These are phyloP conservation scores for Psettodes erumei DNA, from an alignment of 2,113 vertebrate genomes.

Conservation along the genomic window DNA sequence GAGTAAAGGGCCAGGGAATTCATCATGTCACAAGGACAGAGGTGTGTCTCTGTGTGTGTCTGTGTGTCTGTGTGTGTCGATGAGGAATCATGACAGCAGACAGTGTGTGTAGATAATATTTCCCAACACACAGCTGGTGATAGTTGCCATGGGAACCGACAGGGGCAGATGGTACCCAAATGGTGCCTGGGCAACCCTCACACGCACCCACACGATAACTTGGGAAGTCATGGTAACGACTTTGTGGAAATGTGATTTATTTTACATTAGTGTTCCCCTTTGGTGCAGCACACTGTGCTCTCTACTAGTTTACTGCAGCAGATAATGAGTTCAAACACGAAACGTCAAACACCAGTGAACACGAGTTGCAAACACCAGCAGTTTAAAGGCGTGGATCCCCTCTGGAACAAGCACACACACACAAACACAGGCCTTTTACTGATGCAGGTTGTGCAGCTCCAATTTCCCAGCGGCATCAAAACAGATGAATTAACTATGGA, in stretches of 20 bases:
- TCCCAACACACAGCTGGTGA: constrained; percentile 63
- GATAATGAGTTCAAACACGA: constrained; percentile 22
- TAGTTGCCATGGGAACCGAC: constrained; percentile 68
- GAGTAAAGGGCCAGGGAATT: too few species aligned
- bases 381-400: not conserved
- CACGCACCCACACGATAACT: constrained; percentile 5
- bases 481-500: too few species aligned
- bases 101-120: constrained; percentile 52
- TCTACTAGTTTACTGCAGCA: not conserved
- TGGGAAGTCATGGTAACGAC: not conserved
- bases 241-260: not conserved
- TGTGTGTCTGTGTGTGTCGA: not conserved
- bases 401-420: not conserved
- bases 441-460: too few species aligned
- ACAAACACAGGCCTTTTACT: not conserved
- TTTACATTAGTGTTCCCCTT: not conserved
- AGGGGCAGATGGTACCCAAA: constrained; percentile 70
- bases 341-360: not conserved
- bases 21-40: too few species aligned
- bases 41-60: constrained; percentile 11
- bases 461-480: too few species aligned
- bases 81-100: constrained; percentile 21
- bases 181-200: constrained; percentile 31
- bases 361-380: constrained; percentile 18
- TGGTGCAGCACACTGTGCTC: not conserved